Evolutionary conservation across 2,888 invertebrate genomes (phyloP).

Genomic region (Leptinotarsa haldemani): DNA sequence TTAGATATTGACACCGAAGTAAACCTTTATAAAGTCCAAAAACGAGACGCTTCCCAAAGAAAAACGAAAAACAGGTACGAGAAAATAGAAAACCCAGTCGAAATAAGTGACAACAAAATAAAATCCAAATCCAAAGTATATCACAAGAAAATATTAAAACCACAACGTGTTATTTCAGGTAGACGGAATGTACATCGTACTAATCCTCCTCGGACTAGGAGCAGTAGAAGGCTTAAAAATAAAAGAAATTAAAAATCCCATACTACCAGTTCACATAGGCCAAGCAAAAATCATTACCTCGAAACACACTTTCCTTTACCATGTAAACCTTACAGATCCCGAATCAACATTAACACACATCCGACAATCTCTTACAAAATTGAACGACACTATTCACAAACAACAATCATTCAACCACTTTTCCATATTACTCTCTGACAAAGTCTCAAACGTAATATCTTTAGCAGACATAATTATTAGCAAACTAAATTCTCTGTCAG

Average conservation of each 20-base stretch:
- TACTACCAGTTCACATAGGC: constrained; percentile 1
- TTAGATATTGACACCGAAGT: constrained; percentile 7
- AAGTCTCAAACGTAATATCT: constrained; percentile 6
- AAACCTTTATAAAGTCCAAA: constrained; percentile 5
- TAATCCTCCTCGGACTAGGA: constrained; percentile 17
- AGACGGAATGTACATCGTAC: constrained; percentile 4
- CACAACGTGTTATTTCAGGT: constrained; percentile 23
- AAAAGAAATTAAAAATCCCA: not conserved
- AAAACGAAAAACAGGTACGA: constrained; percentile 17
- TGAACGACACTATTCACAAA: constrained; percentile 2
- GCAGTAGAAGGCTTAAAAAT: not conserved
- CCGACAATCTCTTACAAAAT: not conserved
- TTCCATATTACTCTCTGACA: not conserved
- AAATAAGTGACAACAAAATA: constrained; percentile 11
- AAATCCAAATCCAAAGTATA: constrained; percentile 17
- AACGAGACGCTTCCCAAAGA: not conserved
- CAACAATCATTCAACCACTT: constrained; percentile 1
- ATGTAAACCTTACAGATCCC: constrained; percentile 16
- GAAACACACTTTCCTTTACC: constrained; percentile 20
- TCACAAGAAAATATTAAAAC: not conserved
- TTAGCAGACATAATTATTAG: constrained; percentile 6
- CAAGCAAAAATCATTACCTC: constrained; percentile 14
- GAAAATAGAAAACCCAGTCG: constrained; percentile 9
- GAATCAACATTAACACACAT: not conserved
- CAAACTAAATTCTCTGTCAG: constrained; percentile 9